Evolutionary conservation across 2,113 vertebrate species (phyloP).

Genomic region (Ursus arctos): DNA sequence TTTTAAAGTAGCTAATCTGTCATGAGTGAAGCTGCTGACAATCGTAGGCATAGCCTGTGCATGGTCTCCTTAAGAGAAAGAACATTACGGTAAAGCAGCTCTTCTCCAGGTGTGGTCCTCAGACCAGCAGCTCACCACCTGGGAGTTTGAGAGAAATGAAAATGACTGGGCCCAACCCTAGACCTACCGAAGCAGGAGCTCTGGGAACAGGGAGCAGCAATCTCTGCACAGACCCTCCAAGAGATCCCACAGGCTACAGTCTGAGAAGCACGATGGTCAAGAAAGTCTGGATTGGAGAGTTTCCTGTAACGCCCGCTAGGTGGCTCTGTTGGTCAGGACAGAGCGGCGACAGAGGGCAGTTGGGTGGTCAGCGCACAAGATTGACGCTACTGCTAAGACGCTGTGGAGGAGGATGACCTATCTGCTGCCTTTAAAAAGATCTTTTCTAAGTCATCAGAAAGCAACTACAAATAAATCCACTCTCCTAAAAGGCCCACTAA

Average conservation of each 20-base stretch:
- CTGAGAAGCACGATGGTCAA: not conserved
- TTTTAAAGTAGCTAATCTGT: not conserved
- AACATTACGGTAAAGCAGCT: not conserved
- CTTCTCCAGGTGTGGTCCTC: not conserved
- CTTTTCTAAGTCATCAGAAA: not conserved
- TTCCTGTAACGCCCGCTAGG: not conserved
- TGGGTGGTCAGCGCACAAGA: not conserved
- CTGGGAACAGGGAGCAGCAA: not conserved
- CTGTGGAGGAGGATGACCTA: not conserved
- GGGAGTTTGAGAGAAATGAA: not conserved
- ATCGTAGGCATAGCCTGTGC: not conserved
- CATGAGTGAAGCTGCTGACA: not conserved
- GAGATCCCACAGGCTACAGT: not conserved
- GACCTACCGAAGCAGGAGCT: not conserved
- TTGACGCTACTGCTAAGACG: not conserved
- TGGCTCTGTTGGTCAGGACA: conserved; percentile 67
- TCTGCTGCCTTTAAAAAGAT: not conserved
- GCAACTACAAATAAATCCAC: not conserved
- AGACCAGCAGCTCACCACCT: not conserved
- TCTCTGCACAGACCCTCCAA: not conserved
- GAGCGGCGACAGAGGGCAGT: conserved; percentile 3
- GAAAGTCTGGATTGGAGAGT: not conserved
- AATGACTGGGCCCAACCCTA: not conserved
- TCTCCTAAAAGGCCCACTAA: not conserved
- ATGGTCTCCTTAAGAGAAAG: not conserved